A percentile compares a stretch with the other conserved stretches of the same genome.
These are phyloP conservation scores for Rhynchotus rufescens DNA, from an alignment of 2,797 vertebrate genomes.

Conservation along the genomic window DNA sequence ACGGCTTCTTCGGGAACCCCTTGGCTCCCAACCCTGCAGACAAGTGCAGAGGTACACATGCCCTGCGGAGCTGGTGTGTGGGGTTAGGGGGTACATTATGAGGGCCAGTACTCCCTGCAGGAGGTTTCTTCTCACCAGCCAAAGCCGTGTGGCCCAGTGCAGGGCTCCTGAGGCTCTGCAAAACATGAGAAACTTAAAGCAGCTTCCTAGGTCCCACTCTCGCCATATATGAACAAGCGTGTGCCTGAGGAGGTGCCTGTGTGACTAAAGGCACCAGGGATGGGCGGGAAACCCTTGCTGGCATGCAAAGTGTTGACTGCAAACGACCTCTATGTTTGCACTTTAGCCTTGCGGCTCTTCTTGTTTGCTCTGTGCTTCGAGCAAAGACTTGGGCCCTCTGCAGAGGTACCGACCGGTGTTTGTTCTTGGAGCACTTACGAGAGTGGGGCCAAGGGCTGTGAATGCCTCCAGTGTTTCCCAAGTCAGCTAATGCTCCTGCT, in stretches of 20 bases:
- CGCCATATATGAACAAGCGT: not conserved
- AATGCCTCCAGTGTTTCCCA: not conserved
- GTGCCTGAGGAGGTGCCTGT: not conserved
- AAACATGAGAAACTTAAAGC: not conserved
- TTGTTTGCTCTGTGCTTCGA: not conserved
- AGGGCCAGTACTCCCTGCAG: not conserved
- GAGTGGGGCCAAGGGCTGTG: not conserved
- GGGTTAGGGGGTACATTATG: not conserved
- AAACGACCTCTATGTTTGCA: not conserved
- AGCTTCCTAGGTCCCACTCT: not conserved
- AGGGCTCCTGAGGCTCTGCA: not conserved
- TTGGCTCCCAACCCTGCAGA: constrained; percentile 53
- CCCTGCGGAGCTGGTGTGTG: not conserved
- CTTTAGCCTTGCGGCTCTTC: not conserved
- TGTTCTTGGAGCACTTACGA: not conserved
- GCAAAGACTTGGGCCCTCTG: not conserved
- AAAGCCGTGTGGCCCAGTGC: not conserved
- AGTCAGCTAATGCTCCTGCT: not conserved
- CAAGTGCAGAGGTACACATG: constrained; percentile 85
- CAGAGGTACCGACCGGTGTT: not conserved
- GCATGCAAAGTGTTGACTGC: not conserved
- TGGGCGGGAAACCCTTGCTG: fast-evolving
- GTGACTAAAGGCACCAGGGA: not conserved
- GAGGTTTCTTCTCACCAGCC: not conserved
- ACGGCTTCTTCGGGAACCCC: constrained; percentile 82